A percentile compares a stretch with the other conserved stretches of the same genome.
Conservation (phyloP, 2,113 vertebrate genomes). For the Ptilonorhynchus violaceus region DNA sequence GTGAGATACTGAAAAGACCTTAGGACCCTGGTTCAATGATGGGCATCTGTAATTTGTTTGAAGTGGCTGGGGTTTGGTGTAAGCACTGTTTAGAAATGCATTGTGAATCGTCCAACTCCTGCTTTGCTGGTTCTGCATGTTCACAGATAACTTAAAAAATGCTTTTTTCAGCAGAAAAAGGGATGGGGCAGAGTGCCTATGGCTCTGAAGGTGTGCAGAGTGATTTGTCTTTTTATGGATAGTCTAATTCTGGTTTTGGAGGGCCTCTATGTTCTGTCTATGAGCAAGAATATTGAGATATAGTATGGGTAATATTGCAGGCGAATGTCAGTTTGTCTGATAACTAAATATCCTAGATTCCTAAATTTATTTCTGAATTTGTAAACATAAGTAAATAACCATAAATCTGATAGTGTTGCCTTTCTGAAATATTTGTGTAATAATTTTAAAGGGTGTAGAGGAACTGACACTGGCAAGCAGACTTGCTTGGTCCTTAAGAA, state of each 20-base stretch:
- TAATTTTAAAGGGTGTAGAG: neutral
- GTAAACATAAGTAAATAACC: neutral
- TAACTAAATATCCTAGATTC: neutral
- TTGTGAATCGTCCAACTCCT: neutral
- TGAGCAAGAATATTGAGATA: neutral
- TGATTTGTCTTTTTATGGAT: neutral
- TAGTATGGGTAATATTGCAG: neutral
- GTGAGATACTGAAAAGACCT: neutral
- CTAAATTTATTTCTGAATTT: neutral
- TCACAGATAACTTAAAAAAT: neutral
- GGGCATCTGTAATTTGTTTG: neutral
- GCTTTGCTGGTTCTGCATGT: neutral
- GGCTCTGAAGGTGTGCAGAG: neutral
- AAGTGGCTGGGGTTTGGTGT: neutral
- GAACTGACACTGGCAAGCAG: neutral
- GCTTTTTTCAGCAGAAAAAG: neutral
- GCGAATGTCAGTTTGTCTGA: neutral
- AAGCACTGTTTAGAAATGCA: neutral
- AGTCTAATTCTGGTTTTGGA: neutral
- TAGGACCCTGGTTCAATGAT: neutral
- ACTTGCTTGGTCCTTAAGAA: conserved; percentile 7
- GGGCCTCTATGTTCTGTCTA: neutral
- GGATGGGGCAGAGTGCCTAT: neutral
- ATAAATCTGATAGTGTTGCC: neutral
- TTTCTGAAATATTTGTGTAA: neutral